Conservation (phyloP, 92 coral and sea anemone genomes). For the Diadumene lineata region DNA sequence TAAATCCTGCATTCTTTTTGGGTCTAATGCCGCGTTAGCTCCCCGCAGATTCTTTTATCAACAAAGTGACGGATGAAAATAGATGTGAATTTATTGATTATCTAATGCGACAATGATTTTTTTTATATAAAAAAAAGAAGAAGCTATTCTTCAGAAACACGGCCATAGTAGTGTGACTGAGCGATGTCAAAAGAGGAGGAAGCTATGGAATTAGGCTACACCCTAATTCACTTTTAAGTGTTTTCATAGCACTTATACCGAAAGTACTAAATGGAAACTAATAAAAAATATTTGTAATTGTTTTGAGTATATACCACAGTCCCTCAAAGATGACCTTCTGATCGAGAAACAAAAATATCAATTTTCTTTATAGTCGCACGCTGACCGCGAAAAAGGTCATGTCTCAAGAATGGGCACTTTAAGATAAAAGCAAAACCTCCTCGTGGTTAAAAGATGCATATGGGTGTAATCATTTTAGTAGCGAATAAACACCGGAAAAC, state of each 20-base stretch:
- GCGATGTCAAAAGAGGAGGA: background rate
- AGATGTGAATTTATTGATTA: conserved; percentile 6
- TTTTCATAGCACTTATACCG: background rate
- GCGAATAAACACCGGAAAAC: conserved; percentile 32
- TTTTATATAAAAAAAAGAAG: too few relatives aligned
- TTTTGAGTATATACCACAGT: background rate
- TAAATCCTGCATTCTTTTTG: background rate
- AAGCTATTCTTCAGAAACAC: too few relatives aligned
- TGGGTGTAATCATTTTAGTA: conserved; percentile 21
- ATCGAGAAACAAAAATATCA: conserved; percentile 1
- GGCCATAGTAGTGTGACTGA: too few relatives aligned
- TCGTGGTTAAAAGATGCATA: conserved; percentile 6
- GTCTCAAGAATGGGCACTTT: background rate
- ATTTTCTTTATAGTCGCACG: background rate
- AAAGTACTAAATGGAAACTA: background rate
- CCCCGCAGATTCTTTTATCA: conserved; percentile 16
- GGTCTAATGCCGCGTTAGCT: conserved; percentile 12
- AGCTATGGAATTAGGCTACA: conserved; percentile 2
- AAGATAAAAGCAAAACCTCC: background rate
- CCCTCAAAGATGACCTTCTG: conserved; percentile 21
- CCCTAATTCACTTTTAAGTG: background rate
- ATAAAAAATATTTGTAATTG: conserved; percentile 1
- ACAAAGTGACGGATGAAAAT: background rate
- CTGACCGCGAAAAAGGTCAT: background rate
- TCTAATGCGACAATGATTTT: background rate